Evolutionary conservation across 2,888 invertebrate species (phyloP).

Genomic region (Drosophila sordidula): DNA sequence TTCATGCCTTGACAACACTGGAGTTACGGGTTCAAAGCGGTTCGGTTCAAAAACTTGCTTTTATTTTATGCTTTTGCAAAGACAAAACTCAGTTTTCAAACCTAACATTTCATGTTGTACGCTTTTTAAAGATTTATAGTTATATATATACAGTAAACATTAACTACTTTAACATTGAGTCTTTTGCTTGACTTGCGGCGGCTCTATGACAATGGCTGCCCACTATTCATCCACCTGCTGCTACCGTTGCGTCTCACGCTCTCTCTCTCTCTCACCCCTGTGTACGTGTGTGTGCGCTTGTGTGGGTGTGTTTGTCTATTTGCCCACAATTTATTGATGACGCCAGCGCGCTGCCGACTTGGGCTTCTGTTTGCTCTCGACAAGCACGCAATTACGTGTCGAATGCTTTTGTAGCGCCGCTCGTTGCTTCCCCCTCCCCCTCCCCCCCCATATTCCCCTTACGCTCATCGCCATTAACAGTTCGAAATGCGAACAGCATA

Average conservation of each 20-base stretch:
- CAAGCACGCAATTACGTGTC: conserved; percentile 54
- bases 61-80: neutral
- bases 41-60: neutral
- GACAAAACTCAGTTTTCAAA: too few species aligned
- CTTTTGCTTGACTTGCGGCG: conserved; percentile 7
- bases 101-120: neutral
- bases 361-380: conserved; percentile 54
- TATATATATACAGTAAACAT: neutral
- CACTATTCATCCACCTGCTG: conserved; percentile 37
- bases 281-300: conserved; percentile 4
- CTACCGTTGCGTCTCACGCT: conserved; percentile 7
- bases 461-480: neutral
- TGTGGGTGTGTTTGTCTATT: conserved; percentile 24
- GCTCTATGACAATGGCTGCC: conserved; percentile 28
- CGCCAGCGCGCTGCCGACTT: conserved; percentile 32
- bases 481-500: conserved; percentile 6
- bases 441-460: too few species aligned
- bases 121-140: neutral
- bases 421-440: neutral
- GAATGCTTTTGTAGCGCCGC: conserved; percentile 38
- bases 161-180: conserved; percentile 12
- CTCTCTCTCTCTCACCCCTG: neutral
- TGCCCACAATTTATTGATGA: conserved; percentile 43
- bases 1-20: neutral
- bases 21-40: neutral